A percentile compares a stretch with the other conserved stretches of the same genome.
Evolutionary conservation across 2,888 invertebrate genomes (phyloP).

Genomic region (Drosophila greeni): DNA sequence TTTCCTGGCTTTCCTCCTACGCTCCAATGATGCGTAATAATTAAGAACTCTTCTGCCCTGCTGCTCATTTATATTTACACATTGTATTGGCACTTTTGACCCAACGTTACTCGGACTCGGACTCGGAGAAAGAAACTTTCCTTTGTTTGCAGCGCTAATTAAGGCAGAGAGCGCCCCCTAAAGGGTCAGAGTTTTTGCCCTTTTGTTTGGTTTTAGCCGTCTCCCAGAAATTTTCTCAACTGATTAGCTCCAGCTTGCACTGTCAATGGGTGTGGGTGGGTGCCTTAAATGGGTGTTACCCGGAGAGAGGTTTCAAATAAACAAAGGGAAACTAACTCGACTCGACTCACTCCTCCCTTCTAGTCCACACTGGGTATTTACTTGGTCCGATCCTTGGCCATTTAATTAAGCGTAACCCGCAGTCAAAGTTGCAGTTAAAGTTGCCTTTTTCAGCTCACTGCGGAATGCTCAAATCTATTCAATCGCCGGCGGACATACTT

Average conservation of each 20-base stretch:
- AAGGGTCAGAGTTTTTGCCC: slow-evolving; percentile 45
- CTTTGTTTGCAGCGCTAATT: slow-evolving; percentile 62
- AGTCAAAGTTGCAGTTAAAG: slow-evolving; percentile 56
- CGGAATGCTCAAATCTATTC: slow-evolving; percentile 61
- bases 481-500: slow-evolving; percentile 58
- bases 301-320: slow-evolving; percentile 23
- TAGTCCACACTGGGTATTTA: slow-evolving; percentile 44
- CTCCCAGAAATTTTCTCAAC: slow-evolving; percentile 61
- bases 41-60: slow-evolving; percentile 33
- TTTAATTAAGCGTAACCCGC: slow-evolving; percentile 66
- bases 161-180: slow-evolving; percentile 54
- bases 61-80: slow-evolving; percentile 45
- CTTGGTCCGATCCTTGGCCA: slow-evolving; percentile 55
- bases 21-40: slow-evolving; percentile 47
- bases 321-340: slow-evolving; percentile 40
- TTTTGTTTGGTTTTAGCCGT: slow-evolving; percentile 56
- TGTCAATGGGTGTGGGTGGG: slow-evolving; percentile 49
- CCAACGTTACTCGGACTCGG: slow-evolving; percentile 32
- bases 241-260: slow-evolving; percentile 65
- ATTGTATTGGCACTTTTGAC: slow-evolving; percentile 65
- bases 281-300: too few species aligned
- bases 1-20: not conserved
- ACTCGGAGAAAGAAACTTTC: slow-evolving; percentile 50
- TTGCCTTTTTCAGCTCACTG: slow-evolving; percentile 48
- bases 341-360: not conserved